A percentile compares a stretch with the other conserved stretches of the same genome.
phyloP scores from a whole-genome alignment of 2,797 vertebrate species.

The Melanotaenia nigrans region DNA sequence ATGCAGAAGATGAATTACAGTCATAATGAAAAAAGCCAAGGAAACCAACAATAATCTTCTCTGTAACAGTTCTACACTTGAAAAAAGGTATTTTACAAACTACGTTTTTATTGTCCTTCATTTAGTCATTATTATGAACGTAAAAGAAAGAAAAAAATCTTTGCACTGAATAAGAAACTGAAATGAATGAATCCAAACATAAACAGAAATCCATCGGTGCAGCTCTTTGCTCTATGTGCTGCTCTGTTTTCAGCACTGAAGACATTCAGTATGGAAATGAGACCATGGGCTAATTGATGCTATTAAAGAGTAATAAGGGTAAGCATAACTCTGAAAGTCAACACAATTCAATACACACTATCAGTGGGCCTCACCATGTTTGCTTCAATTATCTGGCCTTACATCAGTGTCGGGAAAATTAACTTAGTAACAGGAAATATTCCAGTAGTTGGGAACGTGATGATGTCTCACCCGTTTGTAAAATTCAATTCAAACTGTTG shows the following conservation, averaged over 20 bases:
- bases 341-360: slow-evolving; percentile 65
- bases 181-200: slow-evolving; percentile 23
- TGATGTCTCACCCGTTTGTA: slow-evolving; percentile 27
- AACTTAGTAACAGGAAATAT: slow-evolving; percentile 53
- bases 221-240: slow-evolving; percentile 45
- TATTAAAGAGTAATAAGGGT: slow-evolving; percentile 71
- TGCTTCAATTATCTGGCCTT: slow-evolving; percentile 74
- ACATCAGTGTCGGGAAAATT: slow-evolving; percentile 46
- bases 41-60: slow-evolving; percentile 18
- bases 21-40: slow-evolving; percentile 1
- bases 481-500: slow-evolving; percentile 43
- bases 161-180: not conserved
- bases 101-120: not conserved
- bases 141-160: not conserved
- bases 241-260: slow-evolving; percentile 51
- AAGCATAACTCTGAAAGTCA: slow-evolving; percentile 67
- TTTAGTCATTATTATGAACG: not conserved
- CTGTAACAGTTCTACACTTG: not conserved
- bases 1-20: not conserved
- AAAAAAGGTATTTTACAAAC: too few species aligned
- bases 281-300: slow-evolving; percentile 74
- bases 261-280: slow-evolving; percentile 71
- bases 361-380: slow-evolving; percentile 61
- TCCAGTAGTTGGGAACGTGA: slow-evolving; percentile 14
- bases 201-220: slow-evolving; percentile 47